A percentile compares a stretch with the other conserved stretches of the same genome.
These are phyloP conservation scores for Chironomus tentans DNA, from an alignment of 2,888 invertebrate genomes.

Conservation along the genomic window DNA sequence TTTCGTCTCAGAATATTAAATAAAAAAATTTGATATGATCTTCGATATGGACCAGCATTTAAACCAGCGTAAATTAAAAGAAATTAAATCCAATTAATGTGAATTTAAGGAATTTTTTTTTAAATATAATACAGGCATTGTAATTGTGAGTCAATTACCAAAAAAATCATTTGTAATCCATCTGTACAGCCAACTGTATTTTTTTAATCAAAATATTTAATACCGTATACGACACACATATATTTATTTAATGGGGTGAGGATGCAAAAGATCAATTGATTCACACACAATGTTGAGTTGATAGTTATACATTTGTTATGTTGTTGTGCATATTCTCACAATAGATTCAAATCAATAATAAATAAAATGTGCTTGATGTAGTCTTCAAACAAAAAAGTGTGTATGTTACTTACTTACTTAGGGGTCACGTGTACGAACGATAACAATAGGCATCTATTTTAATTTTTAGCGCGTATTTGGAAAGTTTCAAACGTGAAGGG, in stretches of 20 bases:
- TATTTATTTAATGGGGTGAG: background rate
- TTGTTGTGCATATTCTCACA: background rate
- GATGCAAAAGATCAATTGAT: slow-evolving; percentile 25
- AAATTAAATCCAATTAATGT: slow-evolving; percentile 19
- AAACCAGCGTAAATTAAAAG: background rate
- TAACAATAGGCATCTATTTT: slow-evolving; percentile 7
- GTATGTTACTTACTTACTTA: background rate
- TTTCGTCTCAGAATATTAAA: background rate
- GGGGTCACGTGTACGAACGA: slow-evolving; percentile 26
- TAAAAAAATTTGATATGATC: background rate
- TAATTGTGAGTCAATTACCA: slow-evolving; percentile 21
- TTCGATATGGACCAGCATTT: slow-evolving; percentile 9
- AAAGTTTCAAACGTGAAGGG: no score
- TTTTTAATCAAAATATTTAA: slow-evolving; percentile 22
- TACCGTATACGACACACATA: background rate
- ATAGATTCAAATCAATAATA: slow-evolving; percentile 1
- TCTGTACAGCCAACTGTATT: slow-evolving; percentile 6
- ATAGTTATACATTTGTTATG: slow-evolving; percentile 7
- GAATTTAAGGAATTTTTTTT: slow-evolving; percentile 7
- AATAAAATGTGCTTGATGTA: background rate
- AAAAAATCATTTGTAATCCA: slow-evolving; percentile 22
- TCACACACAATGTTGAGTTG: slow-evolving; percentile 21
- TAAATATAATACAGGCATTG: background rate
- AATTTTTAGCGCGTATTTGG: no score
- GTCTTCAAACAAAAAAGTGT: slow-evolving; percentile 16